These are phyloP conservation scores for Xestia ashworthii DNA, from an alignment of 2,888 invertebrate species.

Conservation along the genomic window DNA sequence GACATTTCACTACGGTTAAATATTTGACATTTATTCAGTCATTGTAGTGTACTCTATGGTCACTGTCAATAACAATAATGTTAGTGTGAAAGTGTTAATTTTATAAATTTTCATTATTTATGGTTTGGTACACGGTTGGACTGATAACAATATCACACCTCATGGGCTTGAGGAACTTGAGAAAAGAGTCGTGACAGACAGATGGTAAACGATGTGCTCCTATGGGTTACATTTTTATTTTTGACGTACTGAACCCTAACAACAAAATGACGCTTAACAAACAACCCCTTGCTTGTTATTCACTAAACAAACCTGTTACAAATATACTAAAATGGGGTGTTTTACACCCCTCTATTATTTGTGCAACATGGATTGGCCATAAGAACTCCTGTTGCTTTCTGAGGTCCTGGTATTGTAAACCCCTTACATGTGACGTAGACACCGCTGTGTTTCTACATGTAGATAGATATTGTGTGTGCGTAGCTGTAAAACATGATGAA, in stretches of 20 bases:
- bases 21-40: not conserved
- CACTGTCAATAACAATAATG: too few species aligned
- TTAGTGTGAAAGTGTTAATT: not conserved
- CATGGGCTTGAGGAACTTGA: not conserved
- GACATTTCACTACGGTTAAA: not conserved
- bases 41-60: not conserved
- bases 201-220: too few species aligned
- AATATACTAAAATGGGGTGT: not conserved
- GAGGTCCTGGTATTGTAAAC: slow-evolving; percentile 11
- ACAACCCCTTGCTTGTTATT: not conserved
- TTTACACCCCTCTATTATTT: slow-evolving; percentile 3
- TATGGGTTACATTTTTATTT: too few species aligned
- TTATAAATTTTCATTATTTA: too few species aligned
- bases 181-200: too few species aligned
- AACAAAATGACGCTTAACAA: not conserved
- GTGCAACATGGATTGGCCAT: not conserved
- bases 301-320: not conserved
- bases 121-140: too few species aligned
- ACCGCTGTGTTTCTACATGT: not conserved
- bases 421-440: slow-evolving; percentile 9
- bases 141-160: not conserved
- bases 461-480: not conserved
- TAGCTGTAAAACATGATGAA: not conserved
- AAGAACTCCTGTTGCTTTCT: slow-evolving; percentile 7
- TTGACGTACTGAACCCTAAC: not conserved